Base-by-base conservation (phyloP, 2,797 vertebrate genomes). In the Mormyrops attenuatus region DNA sequence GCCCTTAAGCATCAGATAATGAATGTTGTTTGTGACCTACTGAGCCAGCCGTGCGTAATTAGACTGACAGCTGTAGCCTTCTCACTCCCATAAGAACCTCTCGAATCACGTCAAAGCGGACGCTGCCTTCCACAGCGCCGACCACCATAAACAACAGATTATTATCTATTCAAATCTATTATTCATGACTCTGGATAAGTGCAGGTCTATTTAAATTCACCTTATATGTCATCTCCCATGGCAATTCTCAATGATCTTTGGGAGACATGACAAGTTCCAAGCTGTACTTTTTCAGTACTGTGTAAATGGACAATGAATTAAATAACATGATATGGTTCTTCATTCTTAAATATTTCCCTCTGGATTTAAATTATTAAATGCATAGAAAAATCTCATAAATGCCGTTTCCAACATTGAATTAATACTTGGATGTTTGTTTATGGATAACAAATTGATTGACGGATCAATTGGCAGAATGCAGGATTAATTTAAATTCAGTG, bases 161-260 rank as follows among this genome's bases (percentile, higher is more conserved):
- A 87, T 38, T 41, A 57, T 87, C 49, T 22, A 57, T 87, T 87
- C 85, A 55, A 38, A 87, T 87, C 50, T 87, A 85, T 85, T 85
- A 85, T 85, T 85, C 84, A 85, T 85, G 84, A 26, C 84, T 85
- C n/a, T 52, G n/a, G 49, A 85, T 50, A 53, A 85, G 84, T 85
- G n/a, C 52, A 85, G n/a, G 26, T 85, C 49, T 34, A 50, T 85
- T 85, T 50, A 85, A 85, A 85, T 80, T 80, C 73, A 85, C 44
- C 22, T 50, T 85, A 85, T 85, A 50, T 85, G 22, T 50, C n/a
- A 85, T 50, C 22, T 85, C 84, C 49, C 84, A 80, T 80, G 38
- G 73, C 6, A 80, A 80, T 80, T 47, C 38, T 44, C 38, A n/a
- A 80, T 80, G 73, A 80, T 80, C 73, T 80, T 80, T 41, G 73